A percentile compares a stretch with the other conserved stretches of the same genome.
These are phyloP conservation scores for Tetranychus truncatus DNA, from an alignment of 2,888 invertebrate genomes.

Conservation along the genomic window DNA sequence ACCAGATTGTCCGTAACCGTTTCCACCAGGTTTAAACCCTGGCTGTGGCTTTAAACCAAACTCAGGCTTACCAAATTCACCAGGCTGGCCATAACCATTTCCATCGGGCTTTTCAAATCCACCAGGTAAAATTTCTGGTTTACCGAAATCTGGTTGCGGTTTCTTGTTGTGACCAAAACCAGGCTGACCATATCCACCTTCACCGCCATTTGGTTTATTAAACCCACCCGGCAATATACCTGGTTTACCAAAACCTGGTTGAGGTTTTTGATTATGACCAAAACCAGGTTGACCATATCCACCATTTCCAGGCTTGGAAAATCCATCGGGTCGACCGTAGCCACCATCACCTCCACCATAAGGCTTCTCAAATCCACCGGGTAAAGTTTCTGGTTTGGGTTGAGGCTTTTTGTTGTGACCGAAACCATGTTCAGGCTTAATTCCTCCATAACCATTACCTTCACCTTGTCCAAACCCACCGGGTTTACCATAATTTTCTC, in stretches of 20 bases:
- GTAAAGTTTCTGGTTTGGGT: neutral
- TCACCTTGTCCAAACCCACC: neutral
- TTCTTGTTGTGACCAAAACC: neutral
- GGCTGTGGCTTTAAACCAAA: neutral
- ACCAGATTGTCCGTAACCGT: neutral
- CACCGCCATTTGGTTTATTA: no score
- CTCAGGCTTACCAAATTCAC: neutral
- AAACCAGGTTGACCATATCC: neutral
- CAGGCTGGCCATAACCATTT: neutral
- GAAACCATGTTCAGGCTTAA: neutral
- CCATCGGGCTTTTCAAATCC: neutral
- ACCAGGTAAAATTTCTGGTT: neutral
- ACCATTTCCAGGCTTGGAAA: neutral
- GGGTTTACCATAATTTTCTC: neutral
- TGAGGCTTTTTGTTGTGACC: neutral
- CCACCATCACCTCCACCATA: slow-evolving; percentile 4
- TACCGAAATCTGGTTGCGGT: neutral
- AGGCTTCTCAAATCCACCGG: neutral
- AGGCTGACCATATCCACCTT: neutral
- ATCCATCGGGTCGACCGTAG: neutral
- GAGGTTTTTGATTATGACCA: neutral
- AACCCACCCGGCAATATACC: no score
- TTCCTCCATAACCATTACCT: neutral
- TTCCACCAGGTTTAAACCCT: neutral
- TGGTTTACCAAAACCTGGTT: neutral